Evolutionary conservation across 2,113 vertebrate species (phyloP).

Genomic region (Morone chrysops): DNA sequence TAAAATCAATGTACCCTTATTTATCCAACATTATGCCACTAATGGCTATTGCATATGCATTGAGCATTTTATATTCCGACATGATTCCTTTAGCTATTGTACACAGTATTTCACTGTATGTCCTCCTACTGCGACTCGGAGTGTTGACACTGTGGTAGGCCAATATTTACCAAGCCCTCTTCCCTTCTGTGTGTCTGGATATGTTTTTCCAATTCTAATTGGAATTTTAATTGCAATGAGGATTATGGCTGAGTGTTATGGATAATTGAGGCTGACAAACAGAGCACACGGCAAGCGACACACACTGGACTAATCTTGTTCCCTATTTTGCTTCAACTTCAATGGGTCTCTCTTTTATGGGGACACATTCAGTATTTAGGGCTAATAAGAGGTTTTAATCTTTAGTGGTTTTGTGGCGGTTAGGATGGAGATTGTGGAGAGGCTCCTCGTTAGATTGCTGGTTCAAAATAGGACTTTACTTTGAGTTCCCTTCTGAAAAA

Average conservation of each 20-base stretch:
- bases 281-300: slow-evolving; percentile 50
- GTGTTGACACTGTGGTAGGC: slow-evolving; percentile 53
- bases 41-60: slow-evolving; percentile 68
- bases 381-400: slow-evolving; percentile 58
- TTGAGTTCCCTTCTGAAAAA: slow-evolving; percentile 32
- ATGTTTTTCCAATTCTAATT: slow-evolving; percentile 75
- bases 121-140: slow-evolving; percentile 24
- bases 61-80: slow-evolving; percentile 39
- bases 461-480: slow-evolving; percentile 32
- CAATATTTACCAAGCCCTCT: slow-evolving; percentile 67
- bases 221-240: slow-evolving; percentile 80
- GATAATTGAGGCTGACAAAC: slow-evolving; percentile 73
- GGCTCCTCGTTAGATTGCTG: slow-evolving; percentile 40
- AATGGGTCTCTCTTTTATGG: slow-evolving; percentile 42
- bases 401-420: slow-evolving; percentile 28
- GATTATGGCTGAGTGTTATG: slow-evolving; percentile 73
- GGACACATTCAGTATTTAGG: slow-evolving; percentile 59
- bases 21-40: slow-evolving; percentile 71
- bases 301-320: slow-evolving; percentile 64
- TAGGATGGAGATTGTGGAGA: slow-evolving; percentile 20
- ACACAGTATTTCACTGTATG: slow-evolving; percentile 39
- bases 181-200: slow-evolving; percentile 57
- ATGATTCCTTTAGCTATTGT: slow-evolving; percentile 47
- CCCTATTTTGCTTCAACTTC: slow-evolving; percentile 57
- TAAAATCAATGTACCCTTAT: slow-evolving; percentile 73